Percentiles rank a stretch among this genome's conserved stretches.
Conservation (phyloP, 2,888 invertebrate species). For the Acleris cristana region DNA sequence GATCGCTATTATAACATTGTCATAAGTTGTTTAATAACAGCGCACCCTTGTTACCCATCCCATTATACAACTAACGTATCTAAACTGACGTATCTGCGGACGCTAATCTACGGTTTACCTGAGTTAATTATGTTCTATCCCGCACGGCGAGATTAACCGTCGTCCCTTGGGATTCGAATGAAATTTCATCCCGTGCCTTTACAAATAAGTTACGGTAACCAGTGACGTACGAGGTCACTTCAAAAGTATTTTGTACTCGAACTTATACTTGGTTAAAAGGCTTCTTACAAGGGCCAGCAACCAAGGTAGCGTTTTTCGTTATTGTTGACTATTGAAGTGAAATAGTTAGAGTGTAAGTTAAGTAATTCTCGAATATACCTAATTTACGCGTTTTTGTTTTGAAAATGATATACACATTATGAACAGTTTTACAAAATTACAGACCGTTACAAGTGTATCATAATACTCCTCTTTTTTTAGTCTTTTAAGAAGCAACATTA, state of each 20-base stretch:
- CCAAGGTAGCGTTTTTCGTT: neutral
- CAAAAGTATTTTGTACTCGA: neutral
- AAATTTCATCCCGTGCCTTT: slow-evolving; percentile 40
- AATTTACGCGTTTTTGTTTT: too few relatives aligned
- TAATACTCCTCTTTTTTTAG: too few relatives aligned
- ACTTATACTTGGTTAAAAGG: neutral
- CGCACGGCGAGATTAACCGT: slow-evolving; percentile 39
- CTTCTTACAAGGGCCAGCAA: too few relatives aligned
- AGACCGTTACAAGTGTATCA: too few relatives aligned
- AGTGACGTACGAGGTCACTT: slow-evolving; percentile 8
- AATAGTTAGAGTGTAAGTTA: too few relatives aligned
- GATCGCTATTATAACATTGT: too few relatives aligned
- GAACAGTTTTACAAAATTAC: too few relatives aligned
- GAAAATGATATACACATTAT: too few relatives aligned
- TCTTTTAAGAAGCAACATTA: too few relatives aligned
- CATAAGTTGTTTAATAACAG: too few relatives aligned
- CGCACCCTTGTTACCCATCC: too few relatives aligned
- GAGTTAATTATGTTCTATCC: slow-evolving; percentile 41
- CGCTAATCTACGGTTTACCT: slow-evolving; percentile 33
- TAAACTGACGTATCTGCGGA: slow-evolving; percentile 16
- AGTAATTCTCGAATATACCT: too few relatives aligned
- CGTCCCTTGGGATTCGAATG: slow-evolving; percentile 35
- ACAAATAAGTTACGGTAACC: slow-evolving; percentile 36
- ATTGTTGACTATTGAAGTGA: neutral
- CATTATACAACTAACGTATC: neutral